Conservation (phyloP, 2,888 invertebrate species). For the Hyposoter didymator region DNA sequence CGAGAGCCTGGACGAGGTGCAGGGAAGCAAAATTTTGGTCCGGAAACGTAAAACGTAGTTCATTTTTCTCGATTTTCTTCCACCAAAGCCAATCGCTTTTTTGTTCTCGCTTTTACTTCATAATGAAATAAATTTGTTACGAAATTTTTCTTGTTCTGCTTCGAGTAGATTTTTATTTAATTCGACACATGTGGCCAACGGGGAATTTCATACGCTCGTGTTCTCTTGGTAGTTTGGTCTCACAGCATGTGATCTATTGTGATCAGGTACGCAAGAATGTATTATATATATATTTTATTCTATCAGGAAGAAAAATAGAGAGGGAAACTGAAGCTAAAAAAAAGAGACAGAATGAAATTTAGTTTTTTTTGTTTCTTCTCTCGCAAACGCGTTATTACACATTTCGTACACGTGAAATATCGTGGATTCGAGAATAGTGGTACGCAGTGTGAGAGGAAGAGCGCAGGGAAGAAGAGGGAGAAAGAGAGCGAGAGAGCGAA, state of each 20-base stretch:
- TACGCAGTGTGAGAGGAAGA: not conserved
- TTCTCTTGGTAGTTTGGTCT: conserved; percentile 70
- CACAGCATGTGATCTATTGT: conserved; percentile 75
- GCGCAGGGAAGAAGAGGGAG: not conserved
- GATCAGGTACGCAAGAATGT: conserved; percentile 67
- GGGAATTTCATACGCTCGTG: conserved; percentile 68
- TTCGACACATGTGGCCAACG: conserved; percentile 30
- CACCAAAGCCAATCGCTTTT: conserved; percentile 11
- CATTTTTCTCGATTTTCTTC: not conserved
- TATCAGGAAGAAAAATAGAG: not conserved
- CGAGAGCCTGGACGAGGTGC: conserved; percentile 18
- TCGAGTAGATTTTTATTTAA: not conserved
- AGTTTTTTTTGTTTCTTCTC: not conserved
- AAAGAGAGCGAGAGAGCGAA: conserved; percentile 13
- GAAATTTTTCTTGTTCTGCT: not conserved
- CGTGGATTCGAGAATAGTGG: not conserved
- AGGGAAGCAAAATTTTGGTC: conserved; percentile 13
- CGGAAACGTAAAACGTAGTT: too few relatives aligned
- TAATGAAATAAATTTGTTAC: not conserved
- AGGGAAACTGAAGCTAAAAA: not conserved
- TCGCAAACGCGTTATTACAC: not conserved
- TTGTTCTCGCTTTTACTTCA: not conserved
- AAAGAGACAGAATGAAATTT: conserved; percentile 2
- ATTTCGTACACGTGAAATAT: conserved; percentile 26
- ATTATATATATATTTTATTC: conserved; percentile 14